Evolutionary conservation across 2,797 vertebrate genomes (phyloP).

Genomic region (Vipera latastei): DNA sequence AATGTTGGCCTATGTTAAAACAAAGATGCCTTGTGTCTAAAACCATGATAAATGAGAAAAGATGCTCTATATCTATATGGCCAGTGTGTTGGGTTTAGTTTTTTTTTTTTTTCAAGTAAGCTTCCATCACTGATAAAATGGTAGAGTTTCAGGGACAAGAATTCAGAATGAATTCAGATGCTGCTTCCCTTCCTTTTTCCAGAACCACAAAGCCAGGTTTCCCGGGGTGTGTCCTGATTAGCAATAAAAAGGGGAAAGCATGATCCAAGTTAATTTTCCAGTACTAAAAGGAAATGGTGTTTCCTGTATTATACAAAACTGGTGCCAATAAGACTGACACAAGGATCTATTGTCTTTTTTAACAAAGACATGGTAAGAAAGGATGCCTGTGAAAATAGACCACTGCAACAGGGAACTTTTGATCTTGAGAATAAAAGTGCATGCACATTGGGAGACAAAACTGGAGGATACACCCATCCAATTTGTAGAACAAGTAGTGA

Average conservation of each 20-base stretch:
- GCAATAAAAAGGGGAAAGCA: slow-evolving; percentile 79
- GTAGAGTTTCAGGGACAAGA: slow-evolving; percentile 37
- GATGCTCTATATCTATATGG: background rate
- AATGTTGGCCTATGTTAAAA: background rate
- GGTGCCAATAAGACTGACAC: slow-evolving; percentile 78
- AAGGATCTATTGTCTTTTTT: slow-evolving; percentile 75
- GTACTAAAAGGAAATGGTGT: slow-evolving; percentile 77
- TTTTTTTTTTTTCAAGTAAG: slow-evolving; percentile 2
- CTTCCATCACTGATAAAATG: background rate
- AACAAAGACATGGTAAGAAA: slow-evolving; percentile 75
- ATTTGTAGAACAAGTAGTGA: background rate
- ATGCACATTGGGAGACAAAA: background rate
- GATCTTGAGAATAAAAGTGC: slow-evolving; percentile 59
- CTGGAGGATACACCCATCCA: background rate
- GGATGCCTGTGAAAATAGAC: slow-evolving; percentile 76
- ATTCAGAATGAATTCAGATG: slow-evolving; percentile 58
- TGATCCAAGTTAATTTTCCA: slow-evolving; percentile 81
- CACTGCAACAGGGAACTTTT: slow-evolving; percentile 67
- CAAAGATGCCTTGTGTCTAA: background rate
- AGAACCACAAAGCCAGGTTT: slow-evolving; percentile 68
- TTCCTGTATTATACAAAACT: slow-evolving; percentile 79
- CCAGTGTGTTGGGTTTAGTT: background rate
- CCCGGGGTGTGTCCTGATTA: slow-evolving; percentile 77
- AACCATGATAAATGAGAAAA: background rate
- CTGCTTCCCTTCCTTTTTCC: slow-evolving; percentile 67